A percentile compares a stretch with the other conserved stretches of the same genome.
phyloP scores from a whole-genome alignment of 2,888 invertebrate genomes.

The Cosmopolites sordidus region DNA sequence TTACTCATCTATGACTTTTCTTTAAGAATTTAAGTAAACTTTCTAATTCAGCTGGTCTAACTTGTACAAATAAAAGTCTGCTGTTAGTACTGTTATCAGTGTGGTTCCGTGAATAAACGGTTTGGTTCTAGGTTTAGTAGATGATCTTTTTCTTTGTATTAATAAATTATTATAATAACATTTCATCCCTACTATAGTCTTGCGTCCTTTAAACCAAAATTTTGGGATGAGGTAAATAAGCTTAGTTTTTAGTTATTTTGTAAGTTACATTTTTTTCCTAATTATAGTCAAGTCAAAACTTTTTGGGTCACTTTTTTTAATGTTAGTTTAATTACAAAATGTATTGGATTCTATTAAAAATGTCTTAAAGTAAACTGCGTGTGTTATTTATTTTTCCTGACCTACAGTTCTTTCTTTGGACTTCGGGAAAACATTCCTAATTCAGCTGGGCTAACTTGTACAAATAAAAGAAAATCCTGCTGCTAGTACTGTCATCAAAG shows the following conservation, averaged over 20 bases:
- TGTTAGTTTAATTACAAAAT: neutral
- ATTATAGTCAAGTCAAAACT: neutral
- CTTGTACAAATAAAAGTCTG: slow-evolving; percentile 3
- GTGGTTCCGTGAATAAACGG: slow-evolving; percentile 7
- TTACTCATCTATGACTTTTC: too few species aligned
- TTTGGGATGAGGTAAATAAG: neutral
- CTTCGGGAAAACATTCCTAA: too few species aligned
- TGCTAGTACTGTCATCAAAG: slow-evolving; percentile 1
- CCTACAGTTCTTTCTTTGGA: too few species aligned
- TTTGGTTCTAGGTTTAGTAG: neutral
- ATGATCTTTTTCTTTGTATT: neutral
- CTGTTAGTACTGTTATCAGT: slow-evolving; percentile 1
- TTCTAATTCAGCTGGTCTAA: too few species aligned
- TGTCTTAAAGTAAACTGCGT: neutral
- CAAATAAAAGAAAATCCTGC: slow-evolving; percentile 3
- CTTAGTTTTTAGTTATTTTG: neutral
- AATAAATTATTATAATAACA: neutral
- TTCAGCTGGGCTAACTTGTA: slow-evolving; percentile 5
- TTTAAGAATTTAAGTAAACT: too few species aligned
- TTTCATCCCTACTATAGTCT: slow-evolving; percentile 15
- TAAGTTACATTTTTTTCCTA: neutral
- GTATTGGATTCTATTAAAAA: neutral
- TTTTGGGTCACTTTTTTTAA: neutral
- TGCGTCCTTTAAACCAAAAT: slow-evolving; percentile 5
- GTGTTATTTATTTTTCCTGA: too few species aligned